Evolutionary conservation across 2,797 vertebrate species (phyloP).

Genomic region (Siniperca scherzeri): DNA sequence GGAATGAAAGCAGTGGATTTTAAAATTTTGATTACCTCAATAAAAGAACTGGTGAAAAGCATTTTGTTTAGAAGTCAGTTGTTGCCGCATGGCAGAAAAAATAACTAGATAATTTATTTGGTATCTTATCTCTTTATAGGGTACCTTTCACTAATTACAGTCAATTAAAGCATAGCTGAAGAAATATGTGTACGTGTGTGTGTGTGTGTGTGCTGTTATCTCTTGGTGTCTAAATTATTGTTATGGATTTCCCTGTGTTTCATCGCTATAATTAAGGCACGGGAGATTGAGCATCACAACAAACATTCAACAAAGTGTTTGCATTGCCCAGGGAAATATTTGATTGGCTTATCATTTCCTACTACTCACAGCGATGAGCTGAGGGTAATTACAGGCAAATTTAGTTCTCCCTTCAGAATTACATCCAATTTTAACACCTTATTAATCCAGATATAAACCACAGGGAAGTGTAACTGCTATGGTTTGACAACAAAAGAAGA

Average conservation of each 20-base stretch:
- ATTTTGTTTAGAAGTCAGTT: neutral
- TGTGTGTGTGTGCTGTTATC: constrained; percentile 9
- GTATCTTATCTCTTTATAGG: constrained; percentile 11
- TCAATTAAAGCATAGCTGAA: constrained; percentile 34
- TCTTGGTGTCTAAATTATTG: constrained; percentile 37
- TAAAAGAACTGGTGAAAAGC: neutral
- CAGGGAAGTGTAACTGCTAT: neutral
- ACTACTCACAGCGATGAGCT: constrained; percentile 29
- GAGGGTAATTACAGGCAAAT: constrained; percentile 50
- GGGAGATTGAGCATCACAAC: constrained; percentile 48
- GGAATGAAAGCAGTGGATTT: neutral
- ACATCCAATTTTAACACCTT: constrained; percentile 32
- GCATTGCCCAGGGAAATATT: constrained; percentile 51
- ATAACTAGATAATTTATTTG: constrained; percentile 7
- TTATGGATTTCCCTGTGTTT: constrained; percentile 46
- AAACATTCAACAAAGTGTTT: constrained; percentile 46
- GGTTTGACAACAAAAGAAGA: constrained; percentile 10
- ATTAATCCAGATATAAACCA: constrained; percentile 39
- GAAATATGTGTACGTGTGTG: constrained; percentile 7
- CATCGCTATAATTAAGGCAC: constrained; percentile 57
- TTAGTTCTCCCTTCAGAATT: constrained; percentile 1
- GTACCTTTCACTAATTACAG: constrained; percentile 24
- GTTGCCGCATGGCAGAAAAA: neutral
- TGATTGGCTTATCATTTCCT: constrained; percentile 56
- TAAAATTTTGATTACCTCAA: neutral